Conservation (phyloP, 2,888 invertebrate species). For the Seira musarum region DNA sequence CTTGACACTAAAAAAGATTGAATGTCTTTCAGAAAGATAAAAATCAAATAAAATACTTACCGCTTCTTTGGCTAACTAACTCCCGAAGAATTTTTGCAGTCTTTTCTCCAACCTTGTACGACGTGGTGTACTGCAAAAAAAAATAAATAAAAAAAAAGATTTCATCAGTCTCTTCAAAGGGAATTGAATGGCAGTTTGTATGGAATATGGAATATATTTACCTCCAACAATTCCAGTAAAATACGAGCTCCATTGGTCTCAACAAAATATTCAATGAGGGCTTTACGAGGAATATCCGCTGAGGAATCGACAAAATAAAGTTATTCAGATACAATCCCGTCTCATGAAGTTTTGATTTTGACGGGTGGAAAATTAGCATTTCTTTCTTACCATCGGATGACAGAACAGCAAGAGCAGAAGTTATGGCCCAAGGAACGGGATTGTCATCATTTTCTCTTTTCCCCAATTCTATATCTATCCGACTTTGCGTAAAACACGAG, state of each 20-base stretch:
- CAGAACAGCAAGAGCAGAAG: slow-evolving; percentile 23
- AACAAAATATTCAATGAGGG: slow-evolving; percentile 25
- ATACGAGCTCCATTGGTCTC: slow-evolving; percentile 27
- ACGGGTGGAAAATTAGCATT: too few species aligned
- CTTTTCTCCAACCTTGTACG: slow-evolving; percentile 34
- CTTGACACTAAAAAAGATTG: too few species aligned
- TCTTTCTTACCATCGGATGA: slow-evolving; percentile 38
- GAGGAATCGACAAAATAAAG: background rate
- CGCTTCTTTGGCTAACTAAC: slow-evolving; percentile 61
- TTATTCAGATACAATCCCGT: too few species aligned
- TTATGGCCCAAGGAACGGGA: slow-evolving; percentile 1
- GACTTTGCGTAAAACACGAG: slow-evolving; percentile 33
- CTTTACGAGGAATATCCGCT: slow-evolving; percentile 23
- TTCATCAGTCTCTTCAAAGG: too few species aligned
- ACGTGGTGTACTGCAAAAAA: slow-evolving; percentile 7
- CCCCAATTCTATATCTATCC: slow-evolving; percentile 23
- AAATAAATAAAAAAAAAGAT: background rate
- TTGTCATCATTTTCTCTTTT: background rate
- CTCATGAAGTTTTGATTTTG: too few species aligned
- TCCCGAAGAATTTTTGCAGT: slow-evolving; percentile 62
- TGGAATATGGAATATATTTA: slow-evolving; percentile 7
- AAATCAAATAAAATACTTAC: too few species aligned
- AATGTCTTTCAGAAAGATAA: too few species aligned
- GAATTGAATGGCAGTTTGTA: background rate
- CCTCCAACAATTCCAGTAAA: slow-evolving; percentile 46